Percentiles rank a stretch among this genome's conserved stretches.
Evolutionary conservation across 2,888 invertebrate species (phyloP).

Genomic region (Microctonus hyperodae): DNA sequence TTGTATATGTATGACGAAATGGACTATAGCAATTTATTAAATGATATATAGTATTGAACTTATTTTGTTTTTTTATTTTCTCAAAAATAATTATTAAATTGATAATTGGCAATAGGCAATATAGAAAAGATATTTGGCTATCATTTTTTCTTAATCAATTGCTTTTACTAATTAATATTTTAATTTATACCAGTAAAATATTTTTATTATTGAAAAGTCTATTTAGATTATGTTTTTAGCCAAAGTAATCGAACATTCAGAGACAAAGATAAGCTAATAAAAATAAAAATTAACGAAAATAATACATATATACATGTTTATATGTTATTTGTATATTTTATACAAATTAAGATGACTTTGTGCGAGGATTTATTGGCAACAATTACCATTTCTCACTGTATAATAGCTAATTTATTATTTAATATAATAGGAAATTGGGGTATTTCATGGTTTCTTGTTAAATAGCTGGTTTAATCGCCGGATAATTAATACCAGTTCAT

Average conservation of each 20-base stretch:
- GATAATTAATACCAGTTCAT: slow-evolving; percentile 14
- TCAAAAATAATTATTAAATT: not conserved
- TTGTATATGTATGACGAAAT: not conserved
- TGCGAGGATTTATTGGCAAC: slow-evolving; percentile 27
- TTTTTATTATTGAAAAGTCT: slow-evolving; percentile 13
- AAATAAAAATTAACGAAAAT: not conserved
- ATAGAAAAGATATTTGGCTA: not conserved
- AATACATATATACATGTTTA: not conserved
- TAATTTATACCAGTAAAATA: not conserved
- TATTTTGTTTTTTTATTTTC: not conserved
- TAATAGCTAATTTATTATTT: not conserved
- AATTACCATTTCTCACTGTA: not conserved
- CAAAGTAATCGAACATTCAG: not conserved
- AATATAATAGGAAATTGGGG: slow-evolving; percentile 23
- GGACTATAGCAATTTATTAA: not conserved
- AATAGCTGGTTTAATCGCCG: slow-evolving; percentile 36
- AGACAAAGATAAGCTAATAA: not conserved
- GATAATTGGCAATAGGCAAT: not conserved
- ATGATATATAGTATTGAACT: not conserved
- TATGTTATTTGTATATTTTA: not conserved
- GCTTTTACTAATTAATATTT: not conserved
- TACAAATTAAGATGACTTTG: slow-evolving; percentile 26
- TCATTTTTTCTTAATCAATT: too few species aligned
- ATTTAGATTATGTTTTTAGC: not conserved
- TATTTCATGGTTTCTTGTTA: slow-evolving; percentile 29